A percentile compares a stretch with the other conserved stretches of the same genome.
Evolutionary conservation across 2,797 vertebrate species (phyloP).

Genomic region (Furcifer pardalis): DNA sequence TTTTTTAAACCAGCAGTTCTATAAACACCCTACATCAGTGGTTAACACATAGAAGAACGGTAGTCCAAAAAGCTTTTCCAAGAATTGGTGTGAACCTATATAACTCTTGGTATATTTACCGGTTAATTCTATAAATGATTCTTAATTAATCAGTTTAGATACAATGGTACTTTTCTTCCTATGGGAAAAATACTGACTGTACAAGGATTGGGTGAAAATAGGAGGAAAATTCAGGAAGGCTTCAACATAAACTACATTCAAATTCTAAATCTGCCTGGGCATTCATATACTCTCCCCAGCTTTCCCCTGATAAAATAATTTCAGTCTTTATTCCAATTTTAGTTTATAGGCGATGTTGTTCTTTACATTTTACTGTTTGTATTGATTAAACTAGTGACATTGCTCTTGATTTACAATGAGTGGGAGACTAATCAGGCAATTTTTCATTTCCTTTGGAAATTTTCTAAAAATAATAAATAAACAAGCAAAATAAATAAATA

Average conservation of each 20-base stretch:
- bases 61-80: no score
- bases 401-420: constrained; percentile 29
- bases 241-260: neutral
- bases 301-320: constrained; percentile 2
- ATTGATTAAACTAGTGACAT: constrained; percentile 34
- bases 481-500: neutral
- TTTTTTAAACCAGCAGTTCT: no score
- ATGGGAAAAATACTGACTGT: neutral
- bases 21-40: neutral
- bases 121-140: neutral
- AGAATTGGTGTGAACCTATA: neutral
- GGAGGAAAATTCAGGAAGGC: neutral
- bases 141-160: neutral
- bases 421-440: constrained; percentile 18
- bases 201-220: neutral
- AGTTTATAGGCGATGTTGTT: constrained; percentile 19
- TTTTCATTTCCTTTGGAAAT: constrained; percentile 23
- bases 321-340: constrained; percentile 12
- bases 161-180: neutral
- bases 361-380: constrained; percentile 27
- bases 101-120: neutral
- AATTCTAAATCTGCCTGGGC: constrained; percentile 10
- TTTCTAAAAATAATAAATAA: constrained; percentile 27
- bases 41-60: no score
- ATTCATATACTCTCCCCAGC: neutral